These are phyloP conservation scores for Otolemur crassicaudatus DNA, from an alignment of 2,797 vertebrate species.

Conservation along the genomic window DNA sequence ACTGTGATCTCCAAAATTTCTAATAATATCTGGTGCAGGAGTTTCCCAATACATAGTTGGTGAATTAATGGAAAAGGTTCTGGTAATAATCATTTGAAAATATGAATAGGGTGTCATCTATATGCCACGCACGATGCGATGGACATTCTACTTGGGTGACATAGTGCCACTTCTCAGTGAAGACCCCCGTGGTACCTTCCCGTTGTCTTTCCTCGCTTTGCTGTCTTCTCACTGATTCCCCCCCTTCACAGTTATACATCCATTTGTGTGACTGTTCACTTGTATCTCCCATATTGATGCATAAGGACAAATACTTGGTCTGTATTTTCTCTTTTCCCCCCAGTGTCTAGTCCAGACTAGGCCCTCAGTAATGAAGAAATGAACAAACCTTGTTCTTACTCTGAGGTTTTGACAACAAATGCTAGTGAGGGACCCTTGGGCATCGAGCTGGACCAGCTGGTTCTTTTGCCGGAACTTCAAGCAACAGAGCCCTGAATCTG, in stretches of 20 bases:
- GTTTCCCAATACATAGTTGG: neutral
- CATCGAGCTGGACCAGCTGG: neutral
- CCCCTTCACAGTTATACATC: neutral
- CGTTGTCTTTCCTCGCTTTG: neutral
- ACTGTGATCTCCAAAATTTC: neutral
- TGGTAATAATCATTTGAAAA: neutral
- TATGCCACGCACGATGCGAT: neutral
- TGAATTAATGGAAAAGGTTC: neutral
- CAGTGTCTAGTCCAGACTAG: neutral
- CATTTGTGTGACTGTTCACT: neutral
- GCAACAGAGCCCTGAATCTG: neutral
- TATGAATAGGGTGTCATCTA: neutral
- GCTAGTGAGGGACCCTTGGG: neutral
- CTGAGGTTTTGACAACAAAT: neutral
- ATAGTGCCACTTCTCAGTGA: neutral
- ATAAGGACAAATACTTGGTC: neutral
- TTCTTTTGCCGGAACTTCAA: neutral
- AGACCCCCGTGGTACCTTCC: neutral
- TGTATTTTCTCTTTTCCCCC: neutral
- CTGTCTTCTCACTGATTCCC: neutral
- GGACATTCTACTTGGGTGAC: neutral
- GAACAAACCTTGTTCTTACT: neutral
- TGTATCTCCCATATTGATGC: neutral
- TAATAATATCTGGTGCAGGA: neutral
- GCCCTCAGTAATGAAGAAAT: neutral